Evolutionary conservation across 2,797 vertebrate genomes (phyloP), one percentile per base, ranked within the genome.

Genomic region (Distichodus sexfasciatus): DNA sequence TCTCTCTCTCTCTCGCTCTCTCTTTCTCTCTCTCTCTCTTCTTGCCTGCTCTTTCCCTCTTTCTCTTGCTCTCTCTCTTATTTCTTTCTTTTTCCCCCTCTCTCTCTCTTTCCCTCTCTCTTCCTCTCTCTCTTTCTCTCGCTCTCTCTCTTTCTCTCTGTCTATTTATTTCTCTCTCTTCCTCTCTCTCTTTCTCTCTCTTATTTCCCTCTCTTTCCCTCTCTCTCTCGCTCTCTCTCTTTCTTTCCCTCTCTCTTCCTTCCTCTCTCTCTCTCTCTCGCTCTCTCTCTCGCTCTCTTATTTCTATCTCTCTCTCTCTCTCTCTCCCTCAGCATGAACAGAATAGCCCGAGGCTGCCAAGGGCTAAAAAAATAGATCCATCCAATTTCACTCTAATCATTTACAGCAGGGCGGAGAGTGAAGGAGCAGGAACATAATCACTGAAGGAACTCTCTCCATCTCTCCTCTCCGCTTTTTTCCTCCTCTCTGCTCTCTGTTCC

Each of bases 281-380:
- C 76, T 75, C 79, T 79, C 78, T 77, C 72, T 26, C 48, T 69
- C 44, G 19, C 3, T 19, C 31, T 2, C 6, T n/a, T n/a, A n/a
- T n/a, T n/a, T n/a, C n/a, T n/a, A n/a, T n/a, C n/a, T 81, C 76
- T 75, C 79, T 79, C 78, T 77, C 72, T 26, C 48, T 69, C 44
- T 23, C 3, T 19, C 31, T 2, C 6, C 19, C 79, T 82, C 82
- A 81, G 83, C 83, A 76, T 68, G 15, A 59, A 81, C 80, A 81
- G 74, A 64, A 74, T 59, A 64, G 61, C 61, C 61, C 3, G 48
- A n/a, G 65, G 71, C 59, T 46, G 29, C 33, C 36, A 1, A 28
- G 43, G 51, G 33, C 53, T 19, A 17, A 40, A 43, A 50, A 63
- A 31, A 50, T 38, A 43, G 28, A 62, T 57, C 40, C 61, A 71